These are phyloP conservation scores for Cecropterus lyciades DNA, from an alignment of 1,140 invertebrate species.

Conservation along the genomic window DNA sequence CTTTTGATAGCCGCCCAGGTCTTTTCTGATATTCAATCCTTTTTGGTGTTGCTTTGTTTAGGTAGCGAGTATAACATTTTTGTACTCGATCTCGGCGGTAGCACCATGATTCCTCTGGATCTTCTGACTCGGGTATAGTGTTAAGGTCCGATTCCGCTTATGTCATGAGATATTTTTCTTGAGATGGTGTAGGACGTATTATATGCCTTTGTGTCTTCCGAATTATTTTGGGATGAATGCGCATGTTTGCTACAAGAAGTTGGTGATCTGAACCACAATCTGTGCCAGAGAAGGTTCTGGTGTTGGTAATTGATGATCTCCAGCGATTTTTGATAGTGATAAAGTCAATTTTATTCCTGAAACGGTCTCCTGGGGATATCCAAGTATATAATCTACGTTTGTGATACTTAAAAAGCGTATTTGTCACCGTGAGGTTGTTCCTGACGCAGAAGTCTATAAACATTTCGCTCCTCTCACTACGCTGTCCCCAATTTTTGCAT, in stretches of 20 bases:
- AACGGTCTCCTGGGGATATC: slow-evolving; percentile 18
- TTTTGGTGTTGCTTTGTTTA: too few species aligned
- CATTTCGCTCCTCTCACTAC: slow-evolving; percentile 35
- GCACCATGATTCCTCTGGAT: neutral
- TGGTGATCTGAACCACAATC: slow-evolving; percentile 30
- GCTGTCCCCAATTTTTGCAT: slow-evolving; percentile 34
- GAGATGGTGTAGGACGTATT: neutral
- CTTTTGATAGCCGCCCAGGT: neutral
- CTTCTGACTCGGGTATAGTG: too few species aligned
- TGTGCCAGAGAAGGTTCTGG: too few species aligned
- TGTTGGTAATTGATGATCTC: too few species aligned
- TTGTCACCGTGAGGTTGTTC: too few species aligned
- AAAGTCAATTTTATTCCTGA: slow-evolving; percentile 23
- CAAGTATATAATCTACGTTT: too few species aligned
- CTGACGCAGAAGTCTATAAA: too few species aligned
- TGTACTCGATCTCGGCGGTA: neutral
- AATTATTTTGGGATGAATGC: too few species aligned
- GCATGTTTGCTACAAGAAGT: slow-evolving; percentile 16
- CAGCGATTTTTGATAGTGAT: slow-evolving; percentile 27
- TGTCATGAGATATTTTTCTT: too few species aligned
- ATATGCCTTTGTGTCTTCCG: neutral
- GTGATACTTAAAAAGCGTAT: too few species aligned
- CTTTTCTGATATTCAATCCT: slow-evolving; percentile 16
- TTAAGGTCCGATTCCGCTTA: too few species aligned
- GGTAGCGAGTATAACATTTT: neutral